Base-by-base conservation (phyloP, 2,113 vertebrate species). In the Australoheros scitulus region DNA sequence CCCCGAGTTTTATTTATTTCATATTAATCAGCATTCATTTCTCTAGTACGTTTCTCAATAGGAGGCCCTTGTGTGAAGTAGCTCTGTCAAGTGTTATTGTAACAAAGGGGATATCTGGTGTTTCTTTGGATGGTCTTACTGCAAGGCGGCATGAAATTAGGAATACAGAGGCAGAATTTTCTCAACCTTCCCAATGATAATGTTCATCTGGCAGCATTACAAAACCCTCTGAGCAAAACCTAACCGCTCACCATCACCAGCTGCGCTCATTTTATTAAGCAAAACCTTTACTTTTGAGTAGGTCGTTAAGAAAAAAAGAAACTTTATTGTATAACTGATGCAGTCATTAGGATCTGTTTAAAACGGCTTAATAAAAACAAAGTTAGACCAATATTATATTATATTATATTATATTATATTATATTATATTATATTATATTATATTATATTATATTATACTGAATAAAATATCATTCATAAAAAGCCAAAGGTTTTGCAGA, bases 21-120 rank as follows among this genome's bases (percentile, higher is more conserved):
- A 84, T 80, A 92, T 93, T 91, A 95, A 94, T 93, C 92, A 91
- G 88, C 61, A 72, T 87, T 90, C 90, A 80, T 47, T 88, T 85
- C 86, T 87, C 86, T 14, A 70, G 87, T 78, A 75, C 76, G 70
- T 89, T 92, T 88, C 83, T 86, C 90, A 85, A 90, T 81, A 80
- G 89, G 87, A 89, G 84, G 88, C 84, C 75, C 86, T 92, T 79
- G 80, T 92, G 90, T 92, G 86, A 89, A 95, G 91, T 89, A 90
- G 84, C 80, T 91, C 87, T 91, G 83, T 93, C 83, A 88, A 92
- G 93, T 92, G 92, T 89, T 92, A 82, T 91, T 91, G 81, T 85
- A 83, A 84, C 89, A 83, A 75, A 83, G 86, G 76, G 78, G 85
- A 87, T 89, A 84, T 92, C 91, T 88, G 87, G 22, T 75, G 82